Percentiles rank a stretch among this genome's conserved stretches.
phyloP scores from a whole-genome alignment of 2,797 vertebrate species.

The Anguilla pacifica region DNA sequence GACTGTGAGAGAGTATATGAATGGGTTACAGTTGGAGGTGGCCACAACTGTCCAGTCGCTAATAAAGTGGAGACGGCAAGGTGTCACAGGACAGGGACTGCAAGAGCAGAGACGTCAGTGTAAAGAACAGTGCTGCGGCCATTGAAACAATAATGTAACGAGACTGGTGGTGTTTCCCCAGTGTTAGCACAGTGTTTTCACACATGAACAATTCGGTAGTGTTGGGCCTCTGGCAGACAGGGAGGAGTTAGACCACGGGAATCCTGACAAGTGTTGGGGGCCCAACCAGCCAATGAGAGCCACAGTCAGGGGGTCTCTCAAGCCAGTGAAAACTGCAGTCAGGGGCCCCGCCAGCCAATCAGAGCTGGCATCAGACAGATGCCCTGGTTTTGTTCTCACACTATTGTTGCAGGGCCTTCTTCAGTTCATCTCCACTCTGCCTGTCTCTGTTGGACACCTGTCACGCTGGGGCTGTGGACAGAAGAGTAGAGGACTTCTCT shows the following conservation, averaged over 20 bases:
- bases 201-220: conserved; percentile 61
- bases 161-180: conserved; percentile 61
- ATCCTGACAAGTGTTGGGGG: conserved; percentile 33
- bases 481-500: conserved; percentile 28
- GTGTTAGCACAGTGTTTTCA: conserved; percentile 52
- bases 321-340: not conserved
- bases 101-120: conserved; percentile 48
- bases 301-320: not conserved
- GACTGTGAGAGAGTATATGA: conserved; percentile 30
- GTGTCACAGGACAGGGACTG: conserved; percentile 56
- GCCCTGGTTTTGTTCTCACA: conserved; percentile 47
- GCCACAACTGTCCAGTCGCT: conserved; percentile 61
- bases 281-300: not conserved
- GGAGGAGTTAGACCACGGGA: conserved; percentile 54
- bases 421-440: conserved; percentile 63
- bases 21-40: not conserved
- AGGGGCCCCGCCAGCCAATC: not conserved
- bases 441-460: conserved; percentile 58
- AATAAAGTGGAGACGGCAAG: conserved; percentile 34
- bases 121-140: conserved; percentile 78
- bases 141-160: conserved; percentile 76
- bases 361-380: conserved; percentile 52
- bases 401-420: conserved; percentile 52
- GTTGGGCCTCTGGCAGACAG: conserved; percentile 59
- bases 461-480: conserved; percentile 54